These are phyloP conservation scores for Hycleus phaleratus DNA, from an alignment of 1,140 invertebrate species.

Conservation along the genomic window DNA sequence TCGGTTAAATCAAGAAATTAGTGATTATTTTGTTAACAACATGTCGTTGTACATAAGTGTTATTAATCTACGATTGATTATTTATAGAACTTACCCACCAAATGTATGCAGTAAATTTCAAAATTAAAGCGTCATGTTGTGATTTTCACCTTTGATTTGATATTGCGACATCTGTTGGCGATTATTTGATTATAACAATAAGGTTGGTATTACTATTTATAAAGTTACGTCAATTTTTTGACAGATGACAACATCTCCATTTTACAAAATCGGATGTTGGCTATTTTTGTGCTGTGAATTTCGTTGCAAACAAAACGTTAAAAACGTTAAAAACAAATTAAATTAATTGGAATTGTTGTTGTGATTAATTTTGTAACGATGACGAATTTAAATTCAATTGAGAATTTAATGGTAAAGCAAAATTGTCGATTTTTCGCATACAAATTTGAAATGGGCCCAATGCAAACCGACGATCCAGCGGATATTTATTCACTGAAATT, in stretches of 20 bases:
- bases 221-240: not conserved
- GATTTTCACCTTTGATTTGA: no score
- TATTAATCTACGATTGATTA: no score
- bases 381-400: conserved; percentile 4
- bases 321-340: conserved; percentile 2
- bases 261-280: conserved; percentile 8
- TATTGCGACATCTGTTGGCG: no score
- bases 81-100: no score
- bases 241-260: conserved; percentile 12
- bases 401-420: conserved; percentile 26
- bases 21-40: no score
- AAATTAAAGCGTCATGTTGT: no score
- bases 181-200: no score
- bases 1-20: no score
- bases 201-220: no score
- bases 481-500: conserved; percentile 30
- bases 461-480: conserved; percentile 16
- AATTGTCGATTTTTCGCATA: conserved; percentile 29
- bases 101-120: no score
- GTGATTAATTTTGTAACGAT: not conserved
- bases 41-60: no score
- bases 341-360: not conserved
- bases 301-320: conserved; percentile 4
- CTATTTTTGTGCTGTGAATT: conserved; percentile 12
- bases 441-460: conserved; percentile 26